Conservation (phyloP, 2,113 vertebrate genomes). For the Aspiorhynchus laticeps region DNA sequence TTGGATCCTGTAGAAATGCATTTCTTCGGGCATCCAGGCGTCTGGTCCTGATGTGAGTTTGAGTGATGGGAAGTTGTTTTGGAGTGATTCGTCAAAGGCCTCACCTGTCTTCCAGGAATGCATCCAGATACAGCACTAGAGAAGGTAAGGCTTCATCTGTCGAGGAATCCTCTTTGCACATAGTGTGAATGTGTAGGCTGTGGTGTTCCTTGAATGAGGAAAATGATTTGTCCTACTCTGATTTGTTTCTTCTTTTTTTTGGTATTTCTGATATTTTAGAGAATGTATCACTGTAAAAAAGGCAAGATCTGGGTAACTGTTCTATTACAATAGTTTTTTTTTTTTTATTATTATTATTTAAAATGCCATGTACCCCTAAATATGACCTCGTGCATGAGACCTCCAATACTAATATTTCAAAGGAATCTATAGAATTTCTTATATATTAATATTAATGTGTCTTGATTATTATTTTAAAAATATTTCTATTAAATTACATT, state of each 20-base stretch:
- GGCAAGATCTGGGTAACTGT: not conserved
- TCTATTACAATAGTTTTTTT: not conserved
- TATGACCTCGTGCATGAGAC: not conserved
- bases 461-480: not conserved
- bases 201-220: not conserved
- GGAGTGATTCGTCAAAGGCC: slow-evolving; percentile 78
- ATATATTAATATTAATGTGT: not conserved
- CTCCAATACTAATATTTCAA: not conserved
- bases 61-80: slow-evolving; percentile 88
- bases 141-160: slow-evolving; percentile 81
- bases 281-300: not conserved
- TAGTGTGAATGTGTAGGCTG: not conserved
- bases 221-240: not conserved
- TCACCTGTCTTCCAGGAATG: slow-evolving; percentile 73
- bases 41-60: not conserved
- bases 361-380: not conserved
- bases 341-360: too few species aligned
- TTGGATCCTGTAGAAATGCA: not conserved
- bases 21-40: not conserved
- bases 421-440: not conserved
- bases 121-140: slow-evolving; percentile 81
- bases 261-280: not conserved
- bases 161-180: not conserved
- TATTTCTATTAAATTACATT: not conserved
- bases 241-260: too few species aligned